Base-by-base conservation (phyloP, 2,888 invertebrate genomes). In the Chrysolina haemoptera region DNA sequence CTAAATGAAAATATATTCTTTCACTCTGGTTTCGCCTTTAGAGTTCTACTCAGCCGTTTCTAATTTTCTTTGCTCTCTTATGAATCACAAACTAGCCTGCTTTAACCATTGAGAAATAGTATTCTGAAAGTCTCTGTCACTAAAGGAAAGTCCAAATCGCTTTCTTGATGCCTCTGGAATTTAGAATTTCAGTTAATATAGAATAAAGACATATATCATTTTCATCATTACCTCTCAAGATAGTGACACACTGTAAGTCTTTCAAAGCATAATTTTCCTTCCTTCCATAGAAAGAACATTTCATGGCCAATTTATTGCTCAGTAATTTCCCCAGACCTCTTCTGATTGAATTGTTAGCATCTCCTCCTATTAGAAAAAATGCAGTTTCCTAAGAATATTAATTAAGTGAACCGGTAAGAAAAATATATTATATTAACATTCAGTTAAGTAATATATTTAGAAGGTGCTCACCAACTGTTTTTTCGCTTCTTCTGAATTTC, bases 51-150 rank as follows among this genome's bases (percentile, higher is more conserved):
- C 65, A 65, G 65, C 14, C 20, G 65, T 65, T 65, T 46, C 65
- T 48, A 65, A 65, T 65, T 65, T 65, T 20, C 14, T 46, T 48
- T 65, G 20, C 65, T 65, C 65, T 48, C 65, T 65, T 46, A 65
- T 12, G 43, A 43, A 46, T 65, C 43, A 20, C 65, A 65, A 48
- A 65, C 48, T 65, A 65, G 65, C 65, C 48, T 65, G 65, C 46
- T 65, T 65, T 27, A 65, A 48, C 65, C 65, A 65, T 20, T 65
- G 65, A 65, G 65, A 46, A 46, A 65, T 65, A 20, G 65, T 48
- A 65, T 65, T 65, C 65, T 65, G 65, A 22, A 65, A 65, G 65
- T 65, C 65, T 65, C 43, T 65, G 48, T 65, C 65, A 65, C 65
- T 65, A 20, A 65, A 65, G 48, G 65, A 65, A 65, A 65, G 46